Conservation (phyloP, 1,140 invertebrate species). For the Acromyrmex heyeri region DNA sequence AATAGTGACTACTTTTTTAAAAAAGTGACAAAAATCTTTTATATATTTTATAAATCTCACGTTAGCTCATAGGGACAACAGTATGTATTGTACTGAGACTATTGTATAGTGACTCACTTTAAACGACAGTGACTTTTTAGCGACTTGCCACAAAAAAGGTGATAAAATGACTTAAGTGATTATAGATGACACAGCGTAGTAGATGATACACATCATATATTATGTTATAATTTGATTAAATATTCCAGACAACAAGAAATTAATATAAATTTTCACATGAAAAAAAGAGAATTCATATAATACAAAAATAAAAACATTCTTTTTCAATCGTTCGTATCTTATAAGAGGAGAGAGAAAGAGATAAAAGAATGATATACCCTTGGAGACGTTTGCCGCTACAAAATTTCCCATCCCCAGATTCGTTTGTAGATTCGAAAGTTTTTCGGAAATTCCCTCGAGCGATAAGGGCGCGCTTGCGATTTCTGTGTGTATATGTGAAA, state of each 20-base stretch:
- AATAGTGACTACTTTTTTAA: no score
- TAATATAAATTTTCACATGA: background rate
- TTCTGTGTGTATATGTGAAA: conserved; percentile 27
- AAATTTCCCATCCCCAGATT: conserved; percentile 55
- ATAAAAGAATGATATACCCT: background rate
- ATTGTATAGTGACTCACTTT: no score
- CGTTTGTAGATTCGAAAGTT: conserved; percentile 68
- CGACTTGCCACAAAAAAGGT: no score
- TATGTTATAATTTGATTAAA: background rate
- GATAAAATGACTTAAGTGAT: no score
- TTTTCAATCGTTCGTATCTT: conserved; percentile 28
- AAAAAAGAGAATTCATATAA: background rate
- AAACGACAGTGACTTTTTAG: no score
- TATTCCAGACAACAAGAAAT: background rate
- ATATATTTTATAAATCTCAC: no score
- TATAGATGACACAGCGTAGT: no score
- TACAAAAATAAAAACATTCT: background rate
- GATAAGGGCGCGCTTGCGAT: conserved; percentile 53
- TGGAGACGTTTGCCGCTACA: background rate
- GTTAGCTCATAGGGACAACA: no score
- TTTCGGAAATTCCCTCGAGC: conserved; percentile 59
- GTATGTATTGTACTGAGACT: no score
- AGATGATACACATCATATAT: no score
- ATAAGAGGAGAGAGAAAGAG: background rate
- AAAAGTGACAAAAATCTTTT: no score